phyloP scores from a whole-genome alignment of 1,140 invertebrate species.

The Drosophila navojoa region DNA sequence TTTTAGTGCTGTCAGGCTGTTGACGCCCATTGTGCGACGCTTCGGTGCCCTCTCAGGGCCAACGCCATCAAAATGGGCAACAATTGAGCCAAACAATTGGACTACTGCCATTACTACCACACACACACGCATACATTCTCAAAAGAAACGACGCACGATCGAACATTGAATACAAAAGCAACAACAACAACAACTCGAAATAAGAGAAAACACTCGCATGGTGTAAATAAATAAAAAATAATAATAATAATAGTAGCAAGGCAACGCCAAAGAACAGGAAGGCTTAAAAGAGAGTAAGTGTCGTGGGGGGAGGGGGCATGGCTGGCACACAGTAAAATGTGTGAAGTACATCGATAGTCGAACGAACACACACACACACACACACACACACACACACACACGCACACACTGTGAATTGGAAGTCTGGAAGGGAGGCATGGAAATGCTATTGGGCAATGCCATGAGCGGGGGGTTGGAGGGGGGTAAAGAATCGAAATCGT shows the following conservation, averaged over 20 bases:
- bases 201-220: conserved; percentile 1
- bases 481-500: conserved; percentile 18
- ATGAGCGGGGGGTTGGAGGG: neutral
- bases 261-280: conserved; percentile 61
- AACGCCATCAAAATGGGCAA: conserved; percentile 65
- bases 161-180: conserved; percentile 33
- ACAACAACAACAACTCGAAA: neutral
- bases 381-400: neutral
- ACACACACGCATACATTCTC: conserved; percentile 13
- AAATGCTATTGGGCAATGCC: neutral
- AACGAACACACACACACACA: conserved; percentile 11
- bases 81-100: conserved; percentile 73
- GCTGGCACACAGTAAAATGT: conserved; percentile 17
- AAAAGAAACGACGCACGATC: conserved; percentile 45
- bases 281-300: conserved; percentile 24
- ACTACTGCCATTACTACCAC: conserved; percentile 29
- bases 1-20: conserved; percentile 16
- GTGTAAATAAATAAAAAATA: conserved; percentile 56
- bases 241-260: conserved; percentile 42
- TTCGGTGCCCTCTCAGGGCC: conserved; percentile 53
- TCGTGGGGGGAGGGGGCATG: neutral
- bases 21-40: conserved; percentile 61
- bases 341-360: conserved; percentile 38
- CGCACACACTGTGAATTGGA: conserved; percentile 3
- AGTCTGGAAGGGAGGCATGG: neutral